Evolutionary conservation across 2,888 invertebrate species (phyloP), one percentile per base, ranked within the genome.

Genomic region (Coronaproctus castanopsis): DNA sequence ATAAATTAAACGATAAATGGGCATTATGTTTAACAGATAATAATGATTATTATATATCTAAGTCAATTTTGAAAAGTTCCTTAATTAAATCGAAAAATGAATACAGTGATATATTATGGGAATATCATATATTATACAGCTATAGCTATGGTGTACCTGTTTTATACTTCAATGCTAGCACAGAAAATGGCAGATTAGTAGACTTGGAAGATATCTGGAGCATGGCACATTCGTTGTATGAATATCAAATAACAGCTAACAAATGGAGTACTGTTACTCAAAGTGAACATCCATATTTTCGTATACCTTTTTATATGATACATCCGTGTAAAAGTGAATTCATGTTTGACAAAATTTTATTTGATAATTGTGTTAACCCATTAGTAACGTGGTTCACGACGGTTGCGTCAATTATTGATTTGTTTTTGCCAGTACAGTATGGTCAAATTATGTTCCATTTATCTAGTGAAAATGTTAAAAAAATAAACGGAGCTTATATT

Each of bases 241-340:
- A 77, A 3, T 22, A 54, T 72, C 73, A 81, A 68, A 74, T 80
- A 0, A 78, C 80, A 65, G 84, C 83, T 69, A 85, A 83, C 1
- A 71, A 74, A 18, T 78, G 80, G 64, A 60, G 52, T 54, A 58
- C 62, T 18, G 59, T 67, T 3, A 65, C 65, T n/a, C 67, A 67
- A 58, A 57, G 52, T 50, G 67, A 67, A 57, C 68, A 68, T 57
- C 68, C 67, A 1, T 54, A 66, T 18, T 55, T 66, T 14, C 60
- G 63, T 5, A 59, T 57, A 53, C 68, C 68, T 3, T 68, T 63
- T 57, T 67, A 62, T 59, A 63, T 64, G 56, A 50, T 67, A 14
- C 68, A 68, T 62, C 68, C 68, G 5, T 68, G 68, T 59, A 61
- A 61, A 48, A 66, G 66, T 21, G 59, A 63, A 21, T 51, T 55